Conservation (phyloP, 53 echinoderm and acorn worm genomes). For the Antedon mediterranea region DNA sequence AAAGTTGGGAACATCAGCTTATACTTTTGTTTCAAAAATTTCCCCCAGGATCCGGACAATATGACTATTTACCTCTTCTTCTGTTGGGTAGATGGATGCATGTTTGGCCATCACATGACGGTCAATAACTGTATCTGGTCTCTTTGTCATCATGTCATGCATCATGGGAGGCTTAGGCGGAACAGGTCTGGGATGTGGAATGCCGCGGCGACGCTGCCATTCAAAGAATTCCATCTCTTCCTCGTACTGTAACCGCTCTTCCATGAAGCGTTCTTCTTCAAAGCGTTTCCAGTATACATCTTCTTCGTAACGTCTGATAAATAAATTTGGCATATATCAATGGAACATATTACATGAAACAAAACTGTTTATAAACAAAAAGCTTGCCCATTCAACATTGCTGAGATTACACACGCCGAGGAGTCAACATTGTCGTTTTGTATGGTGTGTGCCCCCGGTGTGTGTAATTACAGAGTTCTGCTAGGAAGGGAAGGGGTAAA, state of each 20-base stretch:
- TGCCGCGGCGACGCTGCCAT: conserved; percentile 90
- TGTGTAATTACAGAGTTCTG: too few species aligned
- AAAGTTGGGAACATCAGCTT: too few species aligned
- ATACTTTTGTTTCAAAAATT: too few species aligned
- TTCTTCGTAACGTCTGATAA: conserved; percentile 74
- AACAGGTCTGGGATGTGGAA: conserved; percentile 61
- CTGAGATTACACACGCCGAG: too few species aligned
- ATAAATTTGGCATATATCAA: neutral
- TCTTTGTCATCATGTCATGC: conserved; percentile 48
- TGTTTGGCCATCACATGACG: conserved; percentile 94
- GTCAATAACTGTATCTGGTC: conserved; percentile 87
- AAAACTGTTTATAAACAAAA: neutral
- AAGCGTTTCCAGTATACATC: conserved; percentile 93
- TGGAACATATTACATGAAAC: neutral
- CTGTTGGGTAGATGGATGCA: conserved; percentile 73
- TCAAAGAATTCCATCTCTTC: conserved; percentile 95
- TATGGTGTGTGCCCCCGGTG: too few species aligned
- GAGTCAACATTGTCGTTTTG: too few species aligned
- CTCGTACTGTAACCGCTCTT: conserved; percentile 74
- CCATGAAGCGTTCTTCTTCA: conserved; percentile 95
- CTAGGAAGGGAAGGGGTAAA: too few species aligned
- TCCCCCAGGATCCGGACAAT: too few species aligned
- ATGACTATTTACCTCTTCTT: conserved; percentile 91
- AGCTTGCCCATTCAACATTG: neutral
- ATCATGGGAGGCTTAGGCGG: conserved; percentile 63